Base-by-base conservation (phyloP, 2,888 invertebrate species). In the Lepidocyrtoides sp. region DNA sequence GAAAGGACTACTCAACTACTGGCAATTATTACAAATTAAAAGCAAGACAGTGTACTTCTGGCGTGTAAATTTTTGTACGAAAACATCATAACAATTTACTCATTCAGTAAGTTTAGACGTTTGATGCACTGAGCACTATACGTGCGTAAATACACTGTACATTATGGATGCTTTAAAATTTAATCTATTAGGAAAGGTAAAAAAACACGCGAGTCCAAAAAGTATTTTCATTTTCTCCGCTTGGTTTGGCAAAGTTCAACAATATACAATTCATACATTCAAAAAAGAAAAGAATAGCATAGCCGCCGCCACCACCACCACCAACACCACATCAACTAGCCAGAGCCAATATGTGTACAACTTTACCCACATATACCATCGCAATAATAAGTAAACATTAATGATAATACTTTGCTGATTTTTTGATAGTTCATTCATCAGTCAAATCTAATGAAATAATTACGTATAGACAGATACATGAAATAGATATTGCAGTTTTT, bases 151-250 rank as follows among this genome's bases (percentile, higher is more conserved):
- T 41, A 8, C 8, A 41, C 41, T 41, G 8, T 41, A 41, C 8
- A 41, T 41, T 41, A 23, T 60, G 60, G 23, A 60, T 60, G 7
- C 60, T 23, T 26, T 60, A 8, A 60, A 60, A 60, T 60, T 14
- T 26, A 60, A 60, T 60, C 17, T 36, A 8, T 32, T 79, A 79
- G 51, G 29, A 89, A 84, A 89, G 63, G 75, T 69, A n/a, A 41
- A 69, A 69, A 69, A 69, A 69, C 36, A 69, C 17, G 12, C 29
- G 12, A 85, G 87, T 82, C 86, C 91, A 86, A 91, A 77, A 91
- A 91, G 75, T 82, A 91, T 91, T 91, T 91, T 91, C 91, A 87
- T 91, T 91, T 91, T 91, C 91, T 91, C 87, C 91, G 91, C 91
- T 87, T 91, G 82, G 91, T 72, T 91, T 91, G 57, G 82, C 91